Evolutionary conservation across 2,888 invertebrate genomes (phyloP).

Genomic region (Aphidoletes aphidimyza): DNA sequence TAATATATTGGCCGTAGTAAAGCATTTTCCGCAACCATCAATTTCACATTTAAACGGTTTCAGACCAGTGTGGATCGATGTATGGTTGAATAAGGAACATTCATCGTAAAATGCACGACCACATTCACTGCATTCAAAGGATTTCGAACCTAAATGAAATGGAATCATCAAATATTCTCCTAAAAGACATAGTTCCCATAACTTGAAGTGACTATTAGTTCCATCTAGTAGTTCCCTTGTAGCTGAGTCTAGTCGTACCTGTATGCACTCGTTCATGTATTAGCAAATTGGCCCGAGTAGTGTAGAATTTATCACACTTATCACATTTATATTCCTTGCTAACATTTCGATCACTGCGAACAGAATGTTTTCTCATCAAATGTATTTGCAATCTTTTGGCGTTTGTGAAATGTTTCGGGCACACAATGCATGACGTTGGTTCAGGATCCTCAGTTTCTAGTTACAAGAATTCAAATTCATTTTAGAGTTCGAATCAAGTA

Average conservation of each 20-base stretch:
- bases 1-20: conserved; percentile 4
- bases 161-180: neutral
- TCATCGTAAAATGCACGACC: neutral
- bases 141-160: neutral
- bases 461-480: too few relatives aligned
- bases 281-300: conserved; percentile 57
- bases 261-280: conserved; percentile 8
- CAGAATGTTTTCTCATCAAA: neutral
- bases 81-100: neutral
- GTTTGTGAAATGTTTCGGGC: neutral
- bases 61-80: neutral
- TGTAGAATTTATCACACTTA: conserved; percentile 60
- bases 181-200: neutral
- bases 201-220: neutral
- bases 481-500: too few relatives aligned
- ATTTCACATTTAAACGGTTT: conserved; percentile 19
- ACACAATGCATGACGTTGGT: neutral
- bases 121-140: conserved; percentile 37
- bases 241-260: too few relatives aligned
- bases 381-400: neutral
- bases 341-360: neutral
- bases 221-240: too few relatives aligned
- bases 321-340: conserved; percentile 19
- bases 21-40: conserved; percentile 15
- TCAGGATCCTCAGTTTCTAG: neutral